Evolutionary conservation across 2,888 invertebrate species (phyloP).

Genomic region (Lamproptera curius): DNA sequence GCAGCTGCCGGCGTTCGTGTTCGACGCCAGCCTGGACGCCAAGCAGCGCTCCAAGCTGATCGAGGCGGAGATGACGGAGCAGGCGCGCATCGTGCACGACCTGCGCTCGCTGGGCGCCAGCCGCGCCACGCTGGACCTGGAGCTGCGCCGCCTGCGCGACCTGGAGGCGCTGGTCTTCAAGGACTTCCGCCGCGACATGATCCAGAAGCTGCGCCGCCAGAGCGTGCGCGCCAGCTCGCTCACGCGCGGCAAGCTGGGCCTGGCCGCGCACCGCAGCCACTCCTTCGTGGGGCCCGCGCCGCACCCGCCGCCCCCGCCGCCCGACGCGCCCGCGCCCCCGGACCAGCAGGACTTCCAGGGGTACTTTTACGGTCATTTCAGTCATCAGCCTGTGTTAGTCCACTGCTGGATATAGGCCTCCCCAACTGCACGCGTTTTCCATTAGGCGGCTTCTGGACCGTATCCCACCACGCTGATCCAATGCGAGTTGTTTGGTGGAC

Average conservation of each 20-base stretch:
- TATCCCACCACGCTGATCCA: no score
- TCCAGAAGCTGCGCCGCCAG: constrained; percentile 91
- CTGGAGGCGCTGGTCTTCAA: constrained; percentile 88
- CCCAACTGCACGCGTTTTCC: no score
- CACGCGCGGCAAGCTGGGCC: constrained; percentile 86
- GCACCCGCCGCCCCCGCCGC: constrained; percentile 43
- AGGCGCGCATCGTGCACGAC: constrained; percentile 96
- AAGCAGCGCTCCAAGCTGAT: constrained; percentile 93
- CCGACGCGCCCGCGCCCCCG: no score
- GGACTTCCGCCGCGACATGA: constrained; percentile 94
- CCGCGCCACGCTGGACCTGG: constrained; percentile 93
- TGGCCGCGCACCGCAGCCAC: constrained; percentile 85
- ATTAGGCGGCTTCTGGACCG: no score
- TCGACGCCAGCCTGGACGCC: constrained; percentile 88
- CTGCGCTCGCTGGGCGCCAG: constrained; percentile 92
- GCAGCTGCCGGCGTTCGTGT: constrained; percentile 89
- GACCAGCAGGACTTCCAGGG: no score
- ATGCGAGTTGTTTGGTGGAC: no score
- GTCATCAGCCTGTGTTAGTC: no score
- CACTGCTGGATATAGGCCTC: no score
- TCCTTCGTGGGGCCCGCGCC: constrained; percentile 86
- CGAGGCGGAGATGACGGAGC: constrained; percentile 98
- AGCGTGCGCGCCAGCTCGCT: constrained; percentile 88
- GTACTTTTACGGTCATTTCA: no score
- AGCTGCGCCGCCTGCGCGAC: constrained; percentile 94